Evolutionary conservation across 2,797 vertebrate genomes (phyloP).

Genomic region (Onychomys leucogaster): DNA sequence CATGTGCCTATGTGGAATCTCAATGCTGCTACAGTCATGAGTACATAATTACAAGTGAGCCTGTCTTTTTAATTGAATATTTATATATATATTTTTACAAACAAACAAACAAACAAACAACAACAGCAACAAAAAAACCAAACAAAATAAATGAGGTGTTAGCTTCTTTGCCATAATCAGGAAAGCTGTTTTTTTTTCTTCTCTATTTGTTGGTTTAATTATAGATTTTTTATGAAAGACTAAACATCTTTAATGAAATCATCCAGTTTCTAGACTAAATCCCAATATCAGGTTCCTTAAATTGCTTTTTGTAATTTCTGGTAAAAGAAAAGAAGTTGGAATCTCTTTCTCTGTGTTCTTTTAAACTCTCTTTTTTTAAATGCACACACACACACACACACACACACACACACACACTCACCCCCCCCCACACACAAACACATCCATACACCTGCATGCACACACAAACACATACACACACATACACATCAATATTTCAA

Average conservation of each 20-base stretch:
- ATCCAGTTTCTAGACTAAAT: constrained; percentile 84
- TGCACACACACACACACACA: neutral
- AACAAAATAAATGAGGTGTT: constrained; percentile 88
- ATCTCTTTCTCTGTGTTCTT: constrained; percentile 45
- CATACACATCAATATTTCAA: neutral
- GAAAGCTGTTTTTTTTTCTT: constrained; percentile 86
- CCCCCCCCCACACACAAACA: neutral
- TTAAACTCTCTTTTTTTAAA: neutral
- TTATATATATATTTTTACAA: constrained; percentile 84
- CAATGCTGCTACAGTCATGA: constrained; percentile 89
- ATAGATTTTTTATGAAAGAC: constrained; percentile 85
- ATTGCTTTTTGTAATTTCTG: constrained; percentile 86
- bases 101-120: constrained; percentile 82
- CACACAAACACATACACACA: neutral
- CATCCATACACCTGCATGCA: neutral
- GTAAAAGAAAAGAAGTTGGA: constrained; percentile 86
- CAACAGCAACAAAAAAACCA: neutral
- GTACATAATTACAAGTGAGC: constrained; percentile 90
- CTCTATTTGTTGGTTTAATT: constrained; percentile 77
- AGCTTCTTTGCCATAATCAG: constrained; percentile 85
- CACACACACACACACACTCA: neutral
- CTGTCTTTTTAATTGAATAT: constrained; percentile 87
- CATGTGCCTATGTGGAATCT: constrained; percentile 88
- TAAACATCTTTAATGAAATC: constrained; percentile 84
- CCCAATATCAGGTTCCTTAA: constrained; percentile 84